phyloP scores from a whole-genome alignment of 2,113 vertebrate species.

The Ictalurus punctatus region DNA sequence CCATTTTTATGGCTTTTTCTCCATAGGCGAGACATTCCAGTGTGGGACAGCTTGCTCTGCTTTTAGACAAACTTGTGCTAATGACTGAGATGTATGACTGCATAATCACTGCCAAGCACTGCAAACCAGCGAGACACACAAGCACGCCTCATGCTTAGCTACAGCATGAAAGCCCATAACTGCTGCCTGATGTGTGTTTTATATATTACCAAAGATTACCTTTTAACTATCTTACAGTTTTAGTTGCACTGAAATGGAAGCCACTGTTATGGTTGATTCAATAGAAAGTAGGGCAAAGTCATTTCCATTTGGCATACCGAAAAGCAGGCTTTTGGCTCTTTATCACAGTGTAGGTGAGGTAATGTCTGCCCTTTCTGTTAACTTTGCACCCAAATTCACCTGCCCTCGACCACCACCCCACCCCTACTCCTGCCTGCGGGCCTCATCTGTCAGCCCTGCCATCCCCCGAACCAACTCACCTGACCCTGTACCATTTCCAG shows the following conservation, averaged over 20 bases:
- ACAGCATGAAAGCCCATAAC: conserved; percentile 11
- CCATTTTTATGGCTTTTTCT: conserved; percentile 2
- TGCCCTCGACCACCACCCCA: conserved; percentile 16
- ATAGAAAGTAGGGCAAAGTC: background rate
- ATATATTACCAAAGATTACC: conserved; percentile 6
- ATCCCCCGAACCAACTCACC: conserved; percentile 16
- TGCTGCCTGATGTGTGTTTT: background rate
- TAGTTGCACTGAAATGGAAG: conserved; percentile 12
- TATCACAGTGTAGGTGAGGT: conserved; percentile 38
- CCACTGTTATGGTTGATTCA: background rate
- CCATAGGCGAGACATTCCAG: conserved; percentile 21
- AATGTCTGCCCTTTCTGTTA: conserved; percentile 48
- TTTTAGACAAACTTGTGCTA: conserved; percentile 19
- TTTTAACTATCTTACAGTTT: conserved; percentile 1
- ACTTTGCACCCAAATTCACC: conserved; percentile 52
- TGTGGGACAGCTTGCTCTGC: conserved; percentile 27
- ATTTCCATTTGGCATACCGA: background rate
- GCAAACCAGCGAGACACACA: conserved; percentile 12
- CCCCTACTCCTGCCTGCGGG: conserved; percentile 30
- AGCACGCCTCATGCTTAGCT: conserved; percentile 1
- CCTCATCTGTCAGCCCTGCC: conserved; percentile 40
- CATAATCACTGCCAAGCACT: conserved; percentile 12
- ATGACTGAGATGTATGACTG: conserved; percentile 29
- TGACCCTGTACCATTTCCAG: conserved; percentile 40
- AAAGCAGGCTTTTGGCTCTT: conserved; percentile 25